phyloP scores from a whole-genome alignment of 1,140 invertebrate genomes.

The Plodia interpunctella region DNA sequence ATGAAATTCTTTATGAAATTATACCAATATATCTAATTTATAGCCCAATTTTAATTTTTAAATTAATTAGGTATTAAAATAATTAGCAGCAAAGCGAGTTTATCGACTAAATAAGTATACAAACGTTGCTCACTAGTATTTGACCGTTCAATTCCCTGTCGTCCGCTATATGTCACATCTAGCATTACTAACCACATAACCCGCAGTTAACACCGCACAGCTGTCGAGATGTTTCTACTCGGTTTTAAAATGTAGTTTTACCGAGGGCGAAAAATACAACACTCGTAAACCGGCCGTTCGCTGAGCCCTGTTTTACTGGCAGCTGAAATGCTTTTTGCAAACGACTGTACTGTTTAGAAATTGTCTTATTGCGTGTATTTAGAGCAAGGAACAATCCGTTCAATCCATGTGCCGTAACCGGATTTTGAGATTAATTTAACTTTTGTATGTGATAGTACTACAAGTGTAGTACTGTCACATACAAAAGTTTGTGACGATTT shows the following conservation, averaged over 20 bases:
- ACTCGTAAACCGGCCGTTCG: conserved; percentile 23
- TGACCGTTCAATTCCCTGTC: neutral
- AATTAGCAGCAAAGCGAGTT: too few species aligned
- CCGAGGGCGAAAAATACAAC: conserved; percentile 24
- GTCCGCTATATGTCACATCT: conserved; percentile 10
- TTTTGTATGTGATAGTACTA: too few species aligned
- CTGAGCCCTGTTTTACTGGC: conserved; percentile 22
- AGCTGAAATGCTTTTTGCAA: conserved; percentile 17
- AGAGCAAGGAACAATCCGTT: neutral
- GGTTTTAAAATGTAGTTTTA: conserved; percentile 35
- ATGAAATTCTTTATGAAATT: too few species aligned
- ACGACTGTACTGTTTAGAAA: conserved; percentile 15
- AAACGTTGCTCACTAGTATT: too few species aligned
- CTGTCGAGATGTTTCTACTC: conserved; percentile 31
- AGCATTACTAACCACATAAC: conserved; percentile 10
- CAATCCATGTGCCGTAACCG: too few species aligned
- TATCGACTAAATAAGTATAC: too few species aligned
- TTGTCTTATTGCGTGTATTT: neutral
- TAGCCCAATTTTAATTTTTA: too few species aligned
- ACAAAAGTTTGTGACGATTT: too few species aligned
- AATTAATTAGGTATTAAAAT: too few species aligned
- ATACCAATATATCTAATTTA: too few species aligned
- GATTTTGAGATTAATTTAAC: too few species aligned
- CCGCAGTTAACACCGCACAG: conserved; percentile 26
- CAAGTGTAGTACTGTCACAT: too few species aligned